Percentiles rank a stretch among this genome's conserved stretches.
These are phyloP conservation scores for Halcyon smyrnensis DNA, from an alignment of 2,797 vertebrate genomes.

Conservation along the genomic window DNA sequence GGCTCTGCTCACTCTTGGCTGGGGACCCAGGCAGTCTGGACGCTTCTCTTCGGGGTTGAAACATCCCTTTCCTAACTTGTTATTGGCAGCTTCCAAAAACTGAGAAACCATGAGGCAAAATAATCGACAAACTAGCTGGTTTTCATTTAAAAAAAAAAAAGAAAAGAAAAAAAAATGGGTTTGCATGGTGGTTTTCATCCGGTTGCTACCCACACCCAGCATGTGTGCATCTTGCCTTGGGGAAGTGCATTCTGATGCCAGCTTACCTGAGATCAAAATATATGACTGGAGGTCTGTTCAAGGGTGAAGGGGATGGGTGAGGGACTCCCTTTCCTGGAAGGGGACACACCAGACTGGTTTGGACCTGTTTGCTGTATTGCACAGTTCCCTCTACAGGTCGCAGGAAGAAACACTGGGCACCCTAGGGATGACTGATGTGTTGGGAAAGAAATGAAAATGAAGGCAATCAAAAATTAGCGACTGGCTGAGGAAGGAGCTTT, in stretches of 20 bases:
- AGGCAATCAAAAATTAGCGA: neutral
- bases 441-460: conserved; percentile 45
- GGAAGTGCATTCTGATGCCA: neutral
- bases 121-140: neutral
- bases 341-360: neutral
- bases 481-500: neutral
- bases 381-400: conserved; percentile 47
- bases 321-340: neutral
- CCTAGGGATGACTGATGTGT: neutral
- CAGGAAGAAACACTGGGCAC: conserved; percentile 18
- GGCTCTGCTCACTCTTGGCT: conserved; percentile 22
- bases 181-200: neutral
- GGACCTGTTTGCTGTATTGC: neutral
- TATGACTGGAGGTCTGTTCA: neutral
- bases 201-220: neutral
- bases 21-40: neutral
- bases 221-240: neutral
- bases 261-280: neutral
- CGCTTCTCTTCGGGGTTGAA: conserved; percentile 1
- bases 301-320: neutral
- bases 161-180: fast-evolving
- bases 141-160: neutral
- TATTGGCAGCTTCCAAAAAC: neutral
- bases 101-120: conserved; percentile 7
- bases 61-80: conserved; percentile 1